These are phyloP conservation scores for Nycticorax nycticorax DNA, from an alignment of 2,113 vertebrate genomes.

Conservation along the genomic window DNA sequence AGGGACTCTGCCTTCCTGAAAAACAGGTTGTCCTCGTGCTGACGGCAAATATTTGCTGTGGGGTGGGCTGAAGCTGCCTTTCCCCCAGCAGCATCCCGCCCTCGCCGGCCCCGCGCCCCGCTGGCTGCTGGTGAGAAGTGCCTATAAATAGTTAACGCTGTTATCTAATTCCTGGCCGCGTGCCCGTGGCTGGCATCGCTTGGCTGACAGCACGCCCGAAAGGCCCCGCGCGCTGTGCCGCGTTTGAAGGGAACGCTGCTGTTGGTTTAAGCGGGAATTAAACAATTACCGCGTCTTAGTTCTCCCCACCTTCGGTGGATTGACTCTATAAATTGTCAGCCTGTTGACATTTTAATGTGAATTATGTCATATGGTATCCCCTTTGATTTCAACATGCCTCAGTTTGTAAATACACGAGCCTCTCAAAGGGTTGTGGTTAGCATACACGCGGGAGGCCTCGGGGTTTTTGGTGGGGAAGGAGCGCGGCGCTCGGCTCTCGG, in stretches of 20 bases:
- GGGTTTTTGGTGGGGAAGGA: conserved; percentile 88
- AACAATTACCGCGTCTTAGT: conserved; percentile 78
- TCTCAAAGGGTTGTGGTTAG: conserved; percentile 99
- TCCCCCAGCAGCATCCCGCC: neutral
- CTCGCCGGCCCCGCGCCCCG: no score
- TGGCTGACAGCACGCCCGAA: conserved; percentile 64
- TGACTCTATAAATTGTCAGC: conserved; percentile 92
- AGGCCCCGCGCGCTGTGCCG: conserved; percentile 41
- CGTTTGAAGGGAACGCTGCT: conserved; percentile 71
- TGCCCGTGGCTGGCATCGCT: conserved; percentile 69
- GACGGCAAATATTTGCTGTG: neutral
- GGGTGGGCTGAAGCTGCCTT: neutral
- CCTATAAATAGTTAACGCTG: conserved; percentile 60
- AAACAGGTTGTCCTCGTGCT: neutral
- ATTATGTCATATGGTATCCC: conserved; percentile 99
- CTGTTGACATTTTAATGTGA: conserved; percentile 96
- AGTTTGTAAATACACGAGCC: conserved; percentile 98
- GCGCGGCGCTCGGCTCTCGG: neutral
- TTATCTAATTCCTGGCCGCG: conserved; percentile 48
- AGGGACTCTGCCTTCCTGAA: neutral
- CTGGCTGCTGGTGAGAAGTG: neutral
- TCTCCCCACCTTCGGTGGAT: conserved; percentile 83
- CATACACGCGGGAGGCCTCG: conserved; percentile 86
- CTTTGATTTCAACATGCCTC: conserved; percentile 99
- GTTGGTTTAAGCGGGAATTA: conserved; percentile 81